A percentile compares a stretch with the other conserved stretches of the same genome.
phyloP scores from a whole-genome alignment of 2,797 vertebrate genomes.

The Notoglanidium macrostoma region DNA sequence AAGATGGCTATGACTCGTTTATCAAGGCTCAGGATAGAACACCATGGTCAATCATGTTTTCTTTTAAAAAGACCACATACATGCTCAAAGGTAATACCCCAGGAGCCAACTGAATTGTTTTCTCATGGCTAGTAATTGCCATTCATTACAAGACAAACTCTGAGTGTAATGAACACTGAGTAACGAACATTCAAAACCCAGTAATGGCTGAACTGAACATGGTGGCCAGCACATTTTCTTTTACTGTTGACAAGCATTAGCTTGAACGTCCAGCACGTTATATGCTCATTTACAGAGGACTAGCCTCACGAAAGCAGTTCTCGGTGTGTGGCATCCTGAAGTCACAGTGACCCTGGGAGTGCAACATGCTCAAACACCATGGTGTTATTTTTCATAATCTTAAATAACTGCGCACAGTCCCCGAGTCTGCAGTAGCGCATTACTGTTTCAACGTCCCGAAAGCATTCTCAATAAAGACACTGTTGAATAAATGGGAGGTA shows the following conservation, averaged over 20 bases:
- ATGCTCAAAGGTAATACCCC: constrained; percentile 17
- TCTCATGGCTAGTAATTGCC: constrained; percentile 26
- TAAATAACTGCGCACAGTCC: constrained; percentile 59
- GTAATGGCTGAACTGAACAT: background rate
- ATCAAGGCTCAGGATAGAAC: background rate
- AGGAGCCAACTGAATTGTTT: constrained; percentile 6
- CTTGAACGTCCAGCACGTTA: background rate
- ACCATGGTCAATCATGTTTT: background rate
- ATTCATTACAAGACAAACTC: constrained; percentile 16
- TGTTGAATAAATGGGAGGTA: constrained; percentile 73
- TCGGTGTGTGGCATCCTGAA: constrained; percentile 23
- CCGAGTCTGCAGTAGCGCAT: constrained; percentile 50
- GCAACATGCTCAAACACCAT: constrained; percentile 56
- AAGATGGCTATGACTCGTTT: background rate
- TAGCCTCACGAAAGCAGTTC: background rate
- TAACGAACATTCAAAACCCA: constrained; percentile 25
- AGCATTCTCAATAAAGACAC: constrained; percentile 70
- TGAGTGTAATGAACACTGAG: background rate
- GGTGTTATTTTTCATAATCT: constrained; percentile 58
- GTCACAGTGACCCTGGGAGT: constrained; percentile 49
- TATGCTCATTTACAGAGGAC: background rate
- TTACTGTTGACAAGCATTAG: background rate
- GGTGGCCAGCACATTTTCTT: background rate
- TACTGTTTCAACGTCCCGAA: constrained; percentile 58
- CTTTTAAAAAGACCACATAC: constrained; percentile 4